A percentile compares a stretch with the other conserved stretches of the same genome.
These are phyloP conservation scores for Drosophila mayri DNA, from an alignment of 1,140 invertebrate genomes.

Conservation along the genomic window DNA sequence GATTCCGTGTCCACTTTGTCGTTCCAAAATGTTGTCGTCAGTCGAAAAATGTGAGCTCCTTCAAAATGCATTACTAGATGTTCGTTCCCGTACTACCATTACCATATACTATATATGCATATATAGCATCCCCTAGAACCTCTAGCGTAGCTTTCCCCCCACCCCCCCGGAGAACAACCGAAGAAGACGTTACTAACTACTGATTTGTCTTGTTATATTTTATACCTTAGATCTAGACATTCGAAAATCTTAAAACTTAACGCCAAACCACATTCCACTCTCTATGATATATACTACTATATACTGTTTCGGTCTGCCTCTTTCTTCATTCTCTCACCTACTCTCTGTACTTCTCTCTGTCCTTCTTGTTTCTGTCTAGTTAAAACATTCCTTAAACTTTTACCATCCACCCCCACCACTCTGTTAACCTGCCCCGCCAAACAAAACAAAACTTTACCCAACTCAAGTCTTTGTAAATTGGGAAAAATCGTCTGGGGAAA, in stretches of 20 bases:
- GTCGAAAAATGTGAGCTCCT: conserved; percentile 69
- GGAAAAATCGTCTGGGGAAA: conserved; percentile 36
- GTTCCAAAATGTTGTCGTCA: conserved; percentile 74
- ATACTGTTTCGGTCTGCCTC: conserved; percentile 24
- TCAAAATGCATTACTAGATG: conserved; percentile 54
- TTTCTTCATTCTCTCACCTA: conserved; percentile 18
- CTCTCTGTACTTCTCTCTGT: conserved; percentile 20
- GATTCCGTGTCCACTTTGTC: conserved; percentile 45
- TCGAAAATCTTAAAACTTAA: conserved; percentile 14
- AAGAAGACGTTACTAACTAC: not conserved
- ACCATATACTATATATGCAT: conserved; percentile 31
- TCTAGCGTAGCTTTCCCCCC: conserved; percentile 31
- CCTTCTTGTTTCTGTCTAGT: conserved; percentile 38
- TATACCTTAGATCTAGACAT: conserved; percentile 46
- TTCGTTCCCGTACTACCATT: conserved; percentile 30
- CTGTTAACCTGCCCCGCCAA: conserved; percentile 30
- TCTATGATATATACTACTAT: not conserved
- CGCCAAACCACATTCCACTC: conserved; percentile 19
- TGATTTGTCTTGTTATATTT: conserved; percentile 36
- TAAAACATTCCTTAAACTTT: conserved; percentile 53
- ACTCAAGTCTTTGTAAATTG: conserved; percentile 48
- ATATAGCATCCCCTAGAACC: conserved; percentile 48
- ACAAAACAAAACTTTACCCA: conserved; percentile 45
- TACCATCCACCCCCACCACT: conserved; percentile 2
- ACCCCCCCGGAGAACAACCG: not conserved